Evolutionary conservation across 2,797 vertebrate species (phyloP), one percentile per base, ranked within the genome.

Genomic region (Pipistrellus nathusii): DNA sequence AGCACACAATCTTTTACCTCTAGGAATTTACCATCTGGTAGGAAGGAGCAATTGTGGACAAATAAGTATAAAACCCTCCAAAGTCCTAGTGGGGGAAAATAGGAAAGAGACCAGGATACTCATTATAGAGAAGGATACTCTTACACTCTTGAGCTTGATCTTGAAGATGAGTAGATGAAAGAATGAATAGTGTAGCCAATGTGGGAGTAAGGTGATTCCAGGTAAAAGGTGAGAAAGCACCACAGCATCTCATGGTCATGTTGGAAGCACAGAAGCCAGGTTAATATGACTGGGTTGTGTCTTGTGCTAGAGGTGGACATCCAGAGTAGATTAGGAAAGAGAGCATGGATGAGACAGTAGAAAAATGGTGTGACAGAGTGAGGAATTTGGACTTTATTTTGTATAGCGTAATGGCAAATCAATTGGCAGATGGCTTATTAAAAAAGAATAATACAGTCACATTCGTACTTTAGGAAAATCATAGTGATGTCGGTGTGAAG

Each of bases 291-390:
- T 18, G n/a, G 59, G 57, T 32, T 48, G 0, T 14, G 25, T 35
- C n/a, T 17, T 57, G 6, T 80, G 68, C 72, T 68, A 78, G 55
- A 93, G 35, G 18, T 18, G 14, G 20, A 23, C 1, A 85, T 51
- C 23, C n/a, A 55, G n/a, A 86, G 46, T 62, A 44, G 25, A 84
- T 0, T n/a, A 6, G 20, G 75, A 89, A 78, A 77, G 14, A 35
- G 68, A n/a, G 23, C 17, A 27, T 8, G 30, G 8, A 21, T 44
- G 20, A 55, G 25, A 53, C 0, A 27, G 10, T 81, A 75, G 38
- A 72, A 85, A 95, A 95, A 64, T 15, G 9, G 18, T 57, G 53
- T n/a, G 23, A n/a, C 55, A 85, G 38, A 85, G n/a, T 21, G 72
- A 80, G 14, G 57, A 66, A 13, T 71, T 51, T 41, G 6, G 18